Evolutionary conservation across 2,113 vertebrate genomes (phyloP), one percentile per base, ranked within the genome.

Genomic region (Tenrec ecaudatus): DNA sequence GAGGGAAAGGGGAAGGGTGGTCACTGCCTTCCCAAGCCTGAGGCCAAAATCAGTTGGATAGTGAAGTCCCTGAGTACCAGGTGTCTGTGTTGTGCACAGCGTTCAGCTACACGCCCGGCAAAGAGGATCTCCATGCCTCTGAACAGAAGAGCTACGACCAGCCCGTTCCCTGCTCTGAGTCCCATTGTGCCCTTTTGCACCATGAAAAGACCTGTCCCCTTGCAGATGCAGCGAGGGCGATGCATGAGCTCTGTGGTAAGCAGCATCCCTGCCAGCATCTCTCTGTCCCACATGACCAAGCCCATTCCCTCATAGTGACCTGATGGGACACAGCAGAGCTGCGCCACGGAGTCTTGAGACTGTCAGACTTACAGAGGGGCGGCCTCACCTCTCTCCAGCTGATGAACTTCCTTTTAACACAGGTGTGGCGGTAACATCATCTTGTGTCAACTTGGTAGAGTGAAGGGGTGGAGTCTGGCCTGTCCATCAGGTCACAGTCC

Each of bases 61-160:
- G 47, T 16, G 31, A 17, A 12, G 23, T 16, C 19, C 3, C 20
- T 43, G 68, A 57, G 33, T 0, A 31, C 2, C 1, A 31, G 83
- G 79, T 31, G 19, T 11, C 17, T 20, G 4, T 0, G 0, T 2
- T 7, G 0, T 6, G 47, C 16, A 16, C n/a, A 75, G 66, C 22
- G 62, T 58, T 29, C 58, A 10, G 43, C 7, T 5, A 66, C 66
- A 33, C 15, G 22, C 47, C 36, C 0, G 2, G 10, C 47, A 15
- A 23, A 3, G 38, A 9, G 3, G 12, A 4, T 38, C 0, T 12
- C 15, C 9, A 17, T 6, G 8, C 64, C 66, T 75, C 29, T 10
- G 57, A 36, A 22, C 4, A 17, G 33, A 16, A 75, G 78, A 40
- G 76, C 58, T 29, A 15, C 8, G 69, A 22, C n/a, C 31, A 36